Evolutionary conservation across 1,140 invertebrate genomes (phyloP).

Genomic region (Drosophila biarmipes): DNA sequence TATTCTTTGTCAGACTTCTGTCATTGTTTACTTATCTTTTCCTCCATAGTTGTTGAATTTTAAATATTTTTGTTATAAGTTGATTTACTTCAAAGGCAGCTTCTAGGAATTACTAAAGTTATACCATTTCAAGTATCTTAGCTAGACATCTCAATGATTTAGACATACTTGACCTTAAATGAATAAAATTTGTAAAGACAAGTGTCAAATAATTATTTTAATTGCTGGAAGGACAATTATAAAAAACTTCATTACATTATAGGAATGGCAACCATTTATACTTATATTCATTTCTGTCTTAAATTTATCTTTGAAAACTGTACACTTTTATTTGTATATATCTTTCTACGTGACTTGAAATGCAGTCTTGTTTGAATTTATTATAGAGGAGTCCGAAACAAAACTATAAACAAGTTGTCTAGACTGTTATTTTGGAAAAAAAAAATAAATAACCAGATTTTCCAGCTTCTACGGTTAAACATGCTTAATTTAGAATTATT

Average conservation of each 20-base stretch:
- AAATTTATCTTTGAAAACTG: not conserved
- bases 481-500: too few species aligned
- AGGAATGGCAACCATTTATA: not conserved
- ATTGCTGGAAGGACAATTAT: not conserved
- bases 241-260: too few species aligned
- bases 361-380: slow-evolving; percentile 9
- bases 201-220: not conserved
- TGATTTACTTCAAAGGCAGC: too few species aligned
- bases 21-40: not conserved
- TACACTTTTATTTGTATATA: slow-evolving; percentile 8
- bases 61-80: not conserved
- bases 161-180: not conserved
- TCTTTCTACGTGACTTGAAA: slow-evolving; percentile 19
- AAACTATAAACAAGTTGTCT: slow-evolving; percentile 17
- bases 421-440: not conserved
- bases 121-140: not conserved
- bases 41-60: too few species aligned
- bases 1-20: not conserved
- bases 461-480: slow-evolving; percentile 4
- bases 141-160: not conserved
- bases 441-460: slow-evolving; percentile 22
- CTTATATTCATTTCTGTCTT: not conserved
- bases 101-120: too few species aligned
- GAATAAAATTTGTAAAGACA: not conserved
- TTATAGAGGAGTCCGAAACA: not conserved